phyloP scores from a whole-genome alignment of 2,797 vertebrate species.

The Atherinosoma microstoma region DNA sequence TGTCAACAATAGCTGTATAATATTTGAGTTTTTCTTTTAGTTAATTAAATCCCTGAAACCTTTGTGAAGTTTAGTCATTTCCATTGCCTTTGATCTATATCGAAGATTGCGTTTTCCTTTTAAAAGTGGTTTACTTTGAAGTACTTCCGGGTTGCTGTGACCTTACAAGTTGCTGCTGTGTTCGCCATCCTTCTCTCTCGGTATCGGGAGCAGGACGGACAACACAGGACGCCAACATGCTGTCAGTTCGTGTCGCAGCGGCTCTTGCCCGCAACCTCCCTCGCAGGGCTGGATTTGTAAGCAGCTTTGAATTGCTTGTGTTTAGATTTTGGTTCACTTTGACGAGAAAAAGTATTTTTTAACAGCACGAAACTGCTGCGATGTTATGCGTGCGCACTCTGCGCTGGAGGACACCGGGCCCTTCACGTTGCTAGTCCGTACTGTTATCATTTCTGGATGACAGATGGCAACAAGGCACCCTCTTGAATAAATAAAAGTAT shows the following conservation, averaged over 20 bases:
- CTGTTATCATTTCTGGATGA: slow-evolving; percentile 6
- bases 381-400: slow-evolving; percentile 58
- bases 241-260: slow-evolving; percentile 91
- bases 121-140: slow-evolving; percentile 27
- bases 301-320: slow-evolving; percentile 21
- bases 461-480: background rate
- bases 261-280: slow-evolving; percentile 87
- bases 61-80: too few relatives aligned
- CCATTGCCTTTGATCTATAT: too few relatives aligned
- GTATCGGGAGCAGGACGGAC: slow-evolving; percentile 60
- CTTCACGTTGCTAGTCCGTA: slow-evolving; percentile 29
- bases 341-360: background rate
- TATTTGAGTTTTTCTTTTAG: too few relatives aligned
- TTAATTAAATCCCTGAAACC: too few relatives aligned
- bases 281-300: slow-evolving; percentile 89
- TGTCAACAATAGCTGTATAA: too few relatives aligned
- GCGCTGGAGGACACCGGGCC: slow-evolving; percentile 73
- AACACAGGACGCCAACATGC: slow-evolving; percentile 77
- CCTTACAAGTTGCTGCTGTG: slow-evolving; percentile 31
- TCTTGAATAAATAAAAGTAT: background rate
- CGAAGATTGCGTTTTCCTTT: background rate
- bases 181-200: slow-evolving; percentile 75
- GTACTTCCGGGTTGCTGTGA: slow-evolving; percentile 70
- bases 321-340: background rate
- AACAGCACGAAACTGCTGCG: slow-evolving; percentile 24